Percentiles rank a stretch among this genome's conserved stretches.
Evolutionary conservation across 1,140 invertebrate species (phyloP).

Genomic region (Drosophila erecta): DNA sequence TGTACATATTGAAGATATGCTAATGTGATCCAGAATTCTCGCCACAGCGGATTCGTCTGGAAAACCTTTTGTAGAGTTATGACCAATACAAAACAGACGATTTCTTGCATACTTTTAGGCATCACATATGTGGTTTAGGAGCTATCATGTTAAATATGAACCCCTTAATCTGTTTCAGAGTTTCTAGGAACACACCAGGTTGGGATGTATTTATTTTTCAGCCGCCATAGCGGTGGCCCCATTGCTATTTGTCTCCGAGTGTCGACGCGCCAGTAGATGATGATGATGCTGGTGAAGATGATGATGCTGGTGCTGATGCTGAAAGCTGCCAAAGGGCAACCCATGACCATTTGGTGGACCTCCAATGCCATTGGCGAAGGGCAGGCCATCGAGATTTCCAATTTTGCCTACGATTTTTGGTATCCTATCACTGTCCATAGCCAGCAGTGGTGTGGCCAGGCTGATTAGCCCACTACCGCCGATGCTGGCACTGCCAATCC

Average conservation of each 20-base stretch:
- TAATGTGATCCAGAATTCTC: constrained; percentile 20
- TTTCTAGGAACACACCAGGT: constrained; percentile 14
- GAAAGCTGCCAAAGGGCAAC: constrained; percentile 50
- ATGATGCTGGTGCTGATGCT: constrained; percentile 50
- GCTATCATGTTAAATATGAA: neutral
- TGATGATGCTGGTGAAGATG: constrained; percentile 48
- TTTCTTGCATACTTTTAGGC: neutral
- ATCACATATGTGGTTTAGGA: neutral
- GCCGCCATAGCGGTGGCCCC: constrained; percentile 54
- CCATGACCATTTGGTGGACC: constrained; percentile 49
- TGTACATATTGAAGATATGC: constrained; percentile 46
- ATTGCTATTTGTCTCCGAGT: constrained; percentile 70
- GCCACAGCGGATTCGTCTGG: neutral
- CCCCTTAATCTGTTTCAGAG: neutral
- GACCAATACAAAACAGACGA: neutral
- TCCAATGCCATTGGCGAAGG: constrained; percentile 65
- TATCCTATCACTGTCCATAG: constrained; percentile 83
- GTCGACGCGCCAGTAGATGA: constrained; percentile 63
- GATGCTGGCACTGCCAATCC: constrained; percentile 69
- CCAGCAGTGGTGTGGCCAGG: constrained; percentile 29
- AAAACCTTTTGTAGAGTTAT: neutral
- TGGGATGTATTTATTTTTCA: constrained; percentile 58
- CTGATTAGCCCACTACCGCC: constrained; percentile 65
- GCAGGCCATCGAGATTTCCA: constrained; percentile 76
- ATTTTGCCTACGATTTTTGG: constrained; percentile 84